Percentiles rank a stretch among this genome's conserved stretches.
Evolutionary conservation across 2,113 vertebrate species (phyloP).

Genomic region (Epinephelus cyanopodus): DNA sequence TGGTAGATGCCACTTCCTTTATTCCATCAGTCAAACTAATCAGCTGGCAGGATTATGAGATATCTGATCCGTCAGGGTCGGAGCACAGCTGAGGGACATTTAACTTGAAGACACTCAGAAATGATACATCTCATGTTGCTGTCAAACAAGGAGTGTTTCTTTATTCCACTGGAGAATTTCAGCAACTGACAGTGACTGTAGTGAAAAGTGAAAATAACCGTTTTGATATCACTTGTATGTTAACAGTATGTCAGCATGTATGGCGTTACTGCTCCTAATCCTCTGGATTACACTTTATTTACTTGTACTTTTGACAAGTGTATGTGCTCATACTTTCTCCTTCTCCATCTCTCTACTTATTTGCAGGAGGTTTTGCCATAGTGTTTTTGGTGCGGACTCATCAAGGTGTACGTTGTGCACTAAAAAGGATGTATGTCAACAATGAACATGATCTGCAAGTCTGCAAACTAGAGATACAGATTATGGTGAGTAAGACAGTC

Average conservation of each 20-base stretch:
- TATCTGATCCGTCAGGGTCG: slow-evolving; percentile 9
- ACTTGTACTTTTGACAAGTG: background rate
- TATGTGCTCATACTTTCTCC: background rate
- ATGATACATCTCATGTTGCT: background rate
- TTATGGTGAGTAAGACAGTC: slow-evolving; percentile 90
- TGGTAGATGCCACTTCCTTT: background rate
- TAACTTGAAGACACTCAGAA: background rate
- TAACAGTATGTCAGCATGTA: background rate
- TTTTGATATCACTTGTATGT: background rate
- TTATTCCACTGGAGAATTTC: background rate
- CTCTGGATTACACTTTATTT: background rate
- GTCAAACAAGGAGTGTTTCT: background rate
- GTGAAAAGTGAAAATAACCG: background rate
- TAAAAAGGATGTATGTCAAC: slow-evolving; percentile 99
- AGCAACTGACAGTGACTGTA: background rate
- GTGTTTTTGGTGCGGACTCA: slow-evolving; percentile 96
- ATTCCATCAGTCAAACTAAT: background rate
- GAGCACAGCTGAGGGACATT: slow-evolving; percentile 1
- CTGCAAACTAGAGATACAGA: slow-evolving; percentile 98
- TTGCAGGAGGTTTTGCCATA: slow-evolving; percentile 95
- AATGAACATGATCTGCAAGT: slow-evolving; percentile 96
- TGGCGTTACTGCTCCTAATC: background rate
- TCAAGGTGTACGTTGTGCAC: slow-evolving; percentile 93
- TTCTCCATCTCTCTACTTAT: slow-evolving; percentile 22
- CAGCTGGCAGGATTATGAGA: background rate